Evolutionary conservation across 1,140 invertebrate genomes (phyloP), one percentile per base, ranked within the genome.

Genomic region (Protaetia brevitarsis): DNA sequence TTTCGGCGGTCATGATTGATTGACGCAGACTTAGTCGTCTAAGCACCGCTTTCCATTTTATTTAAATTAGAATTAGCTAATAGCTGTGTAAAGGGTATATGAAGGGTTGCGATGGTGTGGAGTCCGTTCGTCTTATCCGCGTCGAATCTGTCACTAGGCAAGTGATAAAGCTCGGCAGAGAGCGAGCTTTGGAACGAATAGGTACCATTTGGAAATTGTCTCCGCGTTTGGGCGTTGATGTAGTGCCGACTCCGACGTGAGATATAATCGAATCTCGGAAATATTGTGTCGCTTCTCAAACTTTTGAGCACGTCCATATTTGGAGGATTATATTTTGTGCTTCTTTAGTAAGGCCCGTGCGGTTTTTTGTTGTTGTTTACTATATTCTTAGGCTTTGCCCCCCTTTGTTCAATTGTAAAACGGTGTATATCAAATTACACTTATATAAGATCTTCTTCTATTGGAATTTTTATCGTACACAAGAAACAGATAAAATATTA

Each of bases 201-300:
- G 68, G 65, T 66, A 64, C 70, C 70, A 72, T 72, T 72, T 70
- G 65, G 68, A 72, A 68, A 72, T 72, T 72, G 70, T 72, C 70
- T 70, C 70, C 65, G 68, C 63, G 66, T 64, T 61, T 56, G 31
- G 70, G 69, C 70, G 68, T 72, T 72, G 70, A 72, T 70, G 58
- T 62, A 72, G 69, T 67, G 66, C 59, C 58, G 64, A 59, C 67
- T 69, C 68, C 58, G 13, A 58, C 66, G 29, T 1, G n/a, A 58
- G 56, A 58, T 30, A 19, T 57, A 58, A 58, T 58, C 28, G 23
- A 21, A 58, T 11, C 11, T 27, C 0, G 23, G 26, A 58, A 58
- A 30, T 58, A 28, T 58, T 58, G n/a, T 16, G 2, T 58, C 8
- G 16, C 21, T 58, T 58, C 23, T 58, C 8, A 28, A n/a, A n/a